A percentile compares a stretch with the other conserved stretches of the same genome.
Evolutionary conservation across 1,140 invertebrate genomes (phyloP).

Genomic region (Ceratosolen fusciceps): DNA sequence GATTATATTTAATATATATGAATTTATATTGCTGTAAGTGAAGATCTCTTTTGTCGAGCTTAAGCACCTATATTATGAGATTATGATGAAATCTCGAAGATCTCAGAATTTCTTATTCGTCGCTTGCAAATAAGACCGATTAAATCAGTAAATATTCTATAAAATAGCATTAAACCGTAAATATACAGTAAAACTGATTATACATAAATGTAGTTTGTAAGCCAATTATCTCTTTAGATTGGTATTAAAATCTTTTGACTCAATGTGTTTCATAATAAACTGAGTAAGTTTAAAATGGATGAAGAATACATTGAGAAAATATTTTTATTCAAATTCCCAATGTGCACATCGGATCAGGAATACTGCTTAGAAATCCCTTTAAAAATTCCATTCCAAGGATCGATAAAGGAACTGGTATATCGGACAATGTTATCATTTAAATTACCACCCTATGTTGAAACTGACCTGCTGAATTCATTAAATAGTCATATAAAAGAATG

Average conservation of each 20-base stretch:
- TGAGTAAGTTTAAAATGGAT: slow-evolving; percentile 56
- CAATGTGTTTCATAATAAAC: background rate
- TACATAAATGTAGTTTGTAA: no score
- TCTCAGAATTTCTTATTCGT: background rate
- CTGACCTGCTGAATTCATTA: slow-evolving; percentile 72
- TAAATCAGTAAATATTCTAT: background rate
- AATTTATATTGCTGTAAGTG: no score
- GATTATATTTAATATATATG: no score
- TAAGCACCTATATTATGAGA: no score
- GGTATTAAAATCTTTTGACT: background rate
- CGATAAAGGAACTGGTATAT: slow-evolving; percentile 77
- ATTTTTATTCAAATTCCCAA: slow-evolving; percentile 75
- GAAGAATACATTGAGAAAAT: slow-evolving; percentile 68
- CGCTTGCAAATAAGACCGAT: background rate
- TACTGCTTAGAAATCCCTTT: slow-evolving; percentile 76
- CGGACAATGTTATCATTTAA: slow-evolving; percentile 79
- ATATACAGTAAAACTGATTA: no score
- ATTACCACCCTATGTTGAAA: slow-evolving; percentile 79
- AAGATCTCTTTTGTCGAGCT: no score
- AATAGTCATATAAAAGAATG: slow-evolving; percentile 70
- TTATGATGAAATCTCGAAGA: background rate
- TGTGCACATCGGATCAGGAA: slow-evolving; percentile 73
- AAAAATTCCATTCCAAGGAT: slow-evolving; percentile 75
- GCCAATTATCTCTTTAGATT: no score
- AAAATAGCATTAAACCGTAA: no score